Evolutionary conservation across 2,113 vertebrate species (phyloP), one percentile per base, ranked within the genome.

Genomic region (Sylvicapra grimmia): DNA sequence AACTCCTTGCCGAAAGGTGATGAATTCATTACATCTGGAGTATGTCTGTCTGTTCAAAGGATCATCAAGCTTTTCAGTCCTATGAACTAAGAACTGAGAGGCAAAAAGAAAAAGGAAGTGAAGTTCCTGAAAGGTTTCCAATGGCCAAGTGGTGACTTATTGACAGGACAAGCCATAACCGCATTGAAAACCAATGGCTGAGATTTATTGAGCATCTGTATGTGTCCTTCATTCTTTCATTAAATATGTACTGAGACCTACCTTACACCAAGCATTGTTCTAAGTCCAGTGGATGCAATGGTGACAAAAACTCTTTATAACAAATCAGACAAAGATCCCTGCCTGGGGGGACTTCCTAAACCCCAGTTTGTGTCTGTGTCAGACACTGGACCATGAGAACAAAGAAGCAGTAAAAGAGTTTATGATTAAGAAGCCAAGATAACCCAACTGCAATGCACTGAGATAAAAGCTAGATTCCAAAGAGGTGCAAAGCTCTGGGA

Each of bases 381-480:
- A 44, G 40, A 44, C 29, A 3, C 68, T 16, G 27, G 65, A 80
- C 33, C n/a, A 40, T 25, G 14, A 16, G 47, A 93, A 82, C 27
- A 36, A 4, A 5, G 86, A 53, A 93, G 44, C 19, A 27, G 15
- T 92, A 44, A 58, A 80, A 36, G 11, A 47, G 58, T 44, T 51
- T 21, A 25, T 21, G 40, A 33, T 79, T 65, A 33, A 54, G 86
- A 31, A 86, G 61, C 56, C 15, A 18, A 58, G 56, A 82, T 19
- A 44, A 49, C 19, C 33, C 10, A 53, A 27, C 33, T 4, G 13
- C 6, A 29, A 29, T 3, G 36, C 19, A 18, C 11, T 33, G 44
- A 13, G 27, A 0, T 6, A 23, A n/a, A 49, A 44, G 13, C 36
- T n/a, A 2, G 14, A 40, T 33, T 61, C 65, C 2, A 4, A 36